Evolutionary conservation across 2,797 vertebrate genomes (phyloP), one percentile per base, ranked within the genome.

Genomic region (Babyrousa celebensis): DNA sequence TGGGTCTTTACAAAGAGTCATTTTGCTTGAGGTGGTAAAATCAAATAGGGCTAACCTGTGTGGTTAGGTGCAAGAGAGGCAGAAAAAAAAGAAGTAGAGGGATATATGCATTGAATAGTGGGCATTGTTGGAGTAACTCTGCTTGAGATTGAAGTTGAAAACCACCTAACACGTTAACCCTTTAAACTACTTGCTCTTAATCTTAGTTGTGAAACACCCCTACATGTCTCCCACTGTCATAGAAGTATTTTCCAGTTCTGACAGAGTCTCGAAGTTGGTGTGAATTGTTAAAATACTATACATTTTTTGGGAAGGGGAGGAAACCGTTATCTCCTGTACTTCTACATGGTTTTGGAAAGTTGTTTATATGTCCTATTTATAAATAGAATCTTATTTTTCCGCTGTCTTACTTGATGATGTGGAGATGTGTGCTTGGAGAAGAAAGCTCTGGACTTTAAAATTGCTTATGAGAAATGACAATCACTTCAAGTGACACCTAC

Each of bases 371-470:
- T 60, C 20, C 78, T 89, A 89, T 54, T 95, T 90, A 20, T 70
- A 91, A 95, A 78, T 85, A 82, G 25, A 95, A 95, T 91, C 29
- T 78, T 92, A 72, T 56, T 95, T 83, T 94, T 92, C 20, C 48
- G 62, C 40, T 63, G 0, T 70, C 40, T 80, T 36, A 27, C 48
- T 70, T 96, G 89, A 36, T 75, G 85, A 85, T 85, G 87, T 83
- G 62, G 63, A 78, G 48, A 82, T 91, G 5, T 83, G 6, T 85
- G 40, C 72, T 82, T 12, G 72, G 54, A 84, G 29, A 67, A 80
- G 68, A 88, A 84, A 40, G 36, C 17, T 27, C 36, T 80, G 23
- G 68, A 83, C 60, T 93, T 92, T 77, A 94, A 87, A 95, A 93
- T 85, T 72, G 68, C 56, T 89, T 90, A 54, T 85, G 83, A 91